Base-by-base conservation (phyloP, 2,888 invertebrate genomes). In the Eupsilia transversa region DNA sequence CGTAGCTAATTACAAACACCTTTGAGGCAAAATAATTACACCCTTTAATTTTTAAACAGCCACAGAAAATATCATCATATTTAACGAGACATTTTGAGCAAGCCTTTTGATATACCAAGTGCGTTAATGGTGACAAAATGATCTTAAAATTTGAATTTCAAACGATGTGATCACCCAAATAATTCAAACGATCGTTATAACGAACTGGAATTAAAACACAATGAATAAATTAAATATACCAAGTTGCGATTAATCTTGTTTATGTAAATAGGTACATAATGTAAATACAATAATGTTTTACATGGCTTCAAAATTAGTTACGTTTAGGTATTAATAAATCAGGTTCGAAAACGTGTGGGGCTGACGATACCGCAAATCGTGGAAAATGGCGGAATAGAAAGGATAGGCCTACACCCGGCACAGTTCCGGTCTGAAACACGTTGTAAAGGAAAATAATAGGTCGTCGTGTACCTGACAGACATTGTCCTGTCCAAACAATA, bases 131-230 rank as follows among this genome's bases (percentile, higher is more conserved):
- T 41, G 77, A 79, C 75, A 82, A 82, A 86, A 83, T 71, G 70
- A 80, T 79, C 76, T 85, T 60, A 57, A 80, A 85, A 87, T 87
- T 87, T 86, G 84, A 87, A 87, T 87, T 87, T 85, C 87, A 87
- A 87, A 84, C 79, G 75, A 72, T 54, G 60, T 54, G 83, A 81
- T 87, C 81, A 71, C 63, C 56, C 72, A 69, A 77, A 84, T 82
- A 79, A 82, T 86, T 84, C 84, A 66, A 72, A 72, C 57, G 60
- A 66, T 66, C 61, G 73, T 76, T 71, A 76, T 80, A 78, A 74
- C 74, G 76, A 72, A 77, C 72, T 60, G 79, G 87, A 79, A 85
- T 87, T 87, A 85, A 82, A 87, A 83, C 35, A 86, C 85, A 82
- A 86, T 87, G 87, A 87, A 87, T 87, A 87, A 80, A 87, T 87